Percentiles rank a stretch among this genome's conserved stretches.
These are phyloP conservation scores for Lepidothrix coronata DNA, from an alignment of 2,113 vertebrate species.

Conservation along the genomic window DNA sequence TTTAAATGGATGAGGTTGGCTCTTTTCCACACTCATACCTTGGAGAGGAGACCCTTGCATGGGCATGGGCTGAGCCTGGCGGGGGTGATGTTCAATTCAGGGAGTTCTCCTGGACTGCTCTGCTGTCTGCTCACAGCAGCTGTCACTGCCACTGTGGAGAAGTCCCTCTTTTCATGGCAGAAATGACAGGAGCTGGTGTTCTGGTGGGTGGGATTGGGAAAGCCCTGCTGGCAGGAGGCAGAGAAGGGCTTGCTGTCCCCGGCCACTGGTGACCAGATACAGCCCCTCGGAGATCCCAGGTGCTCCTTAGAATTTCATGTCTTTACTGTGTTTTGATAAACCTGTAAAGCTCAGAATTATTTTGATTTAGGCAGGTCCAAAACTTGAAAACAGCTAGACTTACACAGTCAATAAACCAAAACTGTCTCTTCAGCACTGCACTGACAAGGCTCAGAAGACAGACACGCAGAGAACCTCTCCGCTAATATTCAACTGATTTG, in stretches of 20 bases:
- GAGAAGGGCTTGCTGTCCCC: background rate
- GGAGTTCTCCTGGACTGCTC: fast-evolving
- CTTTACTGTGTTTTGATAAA: background rate
- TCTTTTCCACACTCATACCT: background rate
- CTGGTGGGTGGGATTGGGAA: background rate
- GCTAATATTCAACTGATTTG: constrained; percentile 70
- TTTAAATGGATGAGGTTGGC: background rate
- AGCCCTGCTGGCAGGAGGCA: background rate
- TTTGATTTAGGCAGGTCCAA: background rate
- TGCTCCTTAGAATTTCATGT: background rate
- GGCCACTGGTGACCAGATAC: fast-evolving
- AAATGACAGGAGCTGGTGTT: too few species aligned
- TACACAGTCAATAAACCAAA: constrained; percentile 34
- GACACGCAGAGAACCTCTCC: constrained; percentile 38
- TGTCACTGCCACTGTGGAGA: background rate
- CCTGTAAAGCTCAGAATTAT: background rate
- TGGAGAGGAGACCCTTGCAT: fast-evolving
- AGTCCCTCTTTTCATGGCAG: background rate
- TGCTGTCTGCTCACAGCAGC: background rate
- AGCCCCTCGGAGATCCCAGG: background rate
- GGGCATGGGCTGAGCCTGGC: background rate
- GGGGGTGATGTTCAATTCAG: fast-evolving
- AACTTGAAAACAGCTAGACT: constrained; percentile 2
- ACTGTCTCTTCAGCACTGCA: background rate
- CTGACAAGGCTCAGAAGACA: constrained; percentile 35